Conservation (phyloP, 2,113 vertebrate species). For the Aplodontia rufa region DNA sequence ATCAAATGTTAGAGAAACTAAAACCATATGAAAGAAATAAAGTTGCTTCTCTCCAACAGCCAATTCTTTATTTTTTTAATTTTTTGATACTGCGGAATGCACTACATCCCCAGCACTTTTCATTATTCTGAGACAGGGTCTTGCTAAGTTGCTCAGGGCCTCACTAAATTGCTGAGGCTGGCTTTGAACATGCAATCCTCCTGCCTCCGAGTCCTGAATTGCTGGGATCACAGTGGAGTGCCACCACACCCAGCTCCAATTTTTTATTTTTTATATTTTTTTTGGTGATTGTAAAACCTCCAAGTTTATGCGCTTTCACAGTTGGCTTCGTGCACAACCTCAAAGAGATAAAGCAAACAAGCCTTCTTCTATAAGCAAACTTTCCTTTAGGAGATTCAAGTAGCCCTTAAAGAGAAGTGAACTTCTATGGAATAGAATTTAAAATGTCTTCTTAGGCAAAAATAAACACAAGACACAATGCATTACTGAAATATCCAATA, state of each 20-base stretch:
- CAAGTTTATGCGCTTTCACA: not conserved
- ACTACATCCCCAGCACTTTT: too few relatives aligned
- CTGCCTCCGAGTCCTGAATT: too few relatives aligned
- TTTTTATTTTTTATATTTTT: not conserved
- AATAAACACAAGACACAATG: not conserved
- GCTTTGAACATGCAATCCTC: too few relatives aligned
- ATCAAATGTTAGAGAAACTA: too few relatives aligned
- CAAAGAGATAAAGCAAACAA: not conserved
- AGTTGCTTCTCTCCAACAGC: too few relatives aligned
- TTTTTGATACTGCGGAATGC: too few relatives aligned
- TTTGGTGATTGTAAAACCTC: not conserved
- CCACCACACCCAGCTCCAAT: too few relatives aligned
- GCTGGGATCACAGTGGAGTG: too few relatives aligned
- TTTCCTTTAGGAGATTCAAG: conserved; percentile 35
- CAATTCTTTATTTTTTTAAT: not conserved
- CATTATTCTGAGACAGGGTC: too few relatives aligned
- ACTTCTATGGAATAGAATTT: not conserved
- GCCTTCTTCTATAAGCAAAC: not conserved
- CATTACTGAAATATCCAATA: not conserved
- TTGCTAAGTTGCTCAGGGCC: too few relatives aligned
- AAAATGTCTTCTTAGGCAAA: conserved; percentile 4
- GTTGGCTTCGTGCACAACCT: not conserved
- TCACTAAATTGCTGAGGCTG: too few relatives aligned
- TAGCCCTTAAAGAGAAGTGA: not conserved
- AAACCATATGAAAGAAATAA: too few relatives aligned